These are phyloP conservation scores for Thyatira batis DNA, from an alignment of 2,888 invertebrate genomes.

Conservation along the genomic window DNA sequence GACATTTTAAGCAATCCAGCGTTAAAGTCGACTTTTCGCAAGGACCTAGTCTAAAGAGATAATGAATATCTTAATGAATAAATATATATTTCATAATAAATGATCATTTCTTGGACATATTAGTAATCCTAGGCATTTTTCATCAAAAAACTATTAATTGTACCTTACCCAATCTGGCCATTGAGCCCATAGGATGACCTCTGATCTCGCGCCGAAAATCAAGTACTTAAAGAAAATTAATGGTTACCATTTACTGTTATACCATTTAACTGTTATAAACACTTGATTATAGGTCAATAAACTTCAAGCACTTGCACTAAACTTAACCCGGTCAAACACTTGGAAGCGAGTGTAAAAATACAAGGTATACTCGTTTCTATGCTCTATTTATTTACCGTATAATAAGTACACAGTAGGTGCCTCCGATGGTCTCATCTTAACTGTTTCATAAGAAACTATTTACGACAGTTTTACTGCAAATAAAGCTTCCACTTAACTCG, in stretches of 20 bases:
- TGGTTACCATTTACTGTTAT: not conserved
- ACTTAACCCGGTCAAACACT: not conserved
- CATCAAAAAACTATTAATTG: no score
- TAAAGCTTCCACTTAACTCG: conserved; percentile 20
- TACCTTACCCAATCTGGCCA: no score
- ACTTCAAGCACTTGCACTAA: not conserved
- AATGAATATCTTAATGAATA: no score
- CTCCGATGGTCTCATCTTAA: not conserved
- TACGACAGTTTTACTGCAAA: conserved; percentile 26
- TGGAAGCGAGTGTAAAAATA: not conserved
- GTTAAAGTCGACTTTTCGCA: no score
- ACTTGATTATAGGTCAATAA: not conserved
- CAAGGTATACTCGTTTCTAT: not conserved
- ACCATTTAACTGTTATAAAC: not conserved
- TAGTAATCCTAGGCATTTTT: no score
- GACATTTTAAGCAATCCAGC: no score
- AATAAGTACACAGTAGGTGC: not conserved
- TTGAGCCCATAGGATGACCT: no score
- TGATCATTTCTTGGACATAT: no score
- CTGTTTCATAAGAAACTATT: conserved; percentile 20
- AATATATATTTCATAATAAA: no score
- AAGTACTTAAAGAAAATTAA: no score
- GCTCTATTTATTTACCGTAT: not conserved
- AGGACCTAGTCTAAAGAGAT: no score
- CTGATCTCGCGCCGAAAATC: no score